phyloP scores from a whole-genome alignment of 2,888 invertebrate genomes.

The Globia sparganii region DNA sequence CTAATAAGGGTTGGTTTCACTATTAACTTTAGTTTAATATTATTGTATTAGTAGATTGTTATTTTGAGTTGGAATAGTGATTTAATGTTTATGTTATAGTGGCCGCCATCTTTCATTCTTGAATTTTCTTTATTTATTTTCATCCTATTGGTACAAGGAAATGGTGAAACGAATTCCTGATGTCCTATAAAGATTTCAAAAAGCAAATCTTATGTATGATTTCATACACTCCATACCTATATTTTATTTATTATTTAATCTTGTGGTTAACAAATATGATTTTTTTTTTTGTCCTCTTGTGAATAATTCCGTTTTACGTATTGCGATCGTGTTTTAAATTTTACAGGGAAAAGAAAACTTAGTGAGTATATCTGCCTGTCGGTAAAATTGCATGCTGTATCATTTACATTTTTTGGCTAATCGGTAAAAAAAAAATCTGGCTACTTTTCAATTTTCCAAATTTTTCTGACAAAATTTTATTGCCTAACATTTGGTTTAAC shows the following conservation, averaged over 20 bases:
- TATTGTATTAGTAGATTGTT: not conserved
- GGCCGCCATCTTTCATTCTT: slow-evolving; percentile 4
- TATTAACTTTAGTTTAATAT: slow-evolving; percentile 48
- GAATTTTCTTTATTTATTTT: not conserved
- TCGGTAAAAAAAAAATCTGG: slow-evolving; percentile 48
- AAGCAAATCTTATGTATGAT: slow-evolving; percentile 77
- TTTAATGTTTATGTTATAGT: slow-evolving; percentile 6
- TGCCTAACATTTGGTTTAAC: slow-evolving; percentile 57
- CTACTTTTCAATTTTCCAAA: slow-evolving; percentile 51
- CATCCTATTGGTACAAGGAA: slow-evolving; percentile 32
- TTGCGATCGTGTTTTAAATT: slow-evolving; percentile 84
- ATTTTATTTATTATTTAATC: slow-evolving; percentile 51
- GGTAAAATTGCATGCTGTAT: slow-evolving; percentile 81
- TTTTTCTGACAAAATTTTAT: slow-evolving; percentile 53
- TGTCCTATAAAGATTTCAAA: slow-evolving; percentile 78
- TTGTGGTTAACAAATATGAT: slow-evolving; percentile 66
- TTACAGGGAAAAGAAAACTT: slow-evolving; percentile 90
- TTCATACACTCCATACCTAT: slow-evolving; percentile 67
- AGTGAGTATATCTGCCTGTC: slow-evolving; percentile 85
- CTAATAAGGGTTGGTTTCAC: slow-evolving; percentile 68
- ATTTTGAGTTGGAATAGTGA: too few relatives aligned
- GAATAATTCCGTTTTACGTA: slow-evolving; percentile 86
- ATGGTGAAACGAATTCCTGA: slow-evolving; percentile 63
- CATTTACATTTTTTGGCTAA: slow-evolving; percentile 64
- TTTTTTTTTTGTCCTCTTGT: slow-evolving; percentile 72